These are phyloP conservation scores for Henricia sp. DNA, from an alignment of 53 echinoderm and acorn worm genomes.

Conservation along the genomic window DNA sequence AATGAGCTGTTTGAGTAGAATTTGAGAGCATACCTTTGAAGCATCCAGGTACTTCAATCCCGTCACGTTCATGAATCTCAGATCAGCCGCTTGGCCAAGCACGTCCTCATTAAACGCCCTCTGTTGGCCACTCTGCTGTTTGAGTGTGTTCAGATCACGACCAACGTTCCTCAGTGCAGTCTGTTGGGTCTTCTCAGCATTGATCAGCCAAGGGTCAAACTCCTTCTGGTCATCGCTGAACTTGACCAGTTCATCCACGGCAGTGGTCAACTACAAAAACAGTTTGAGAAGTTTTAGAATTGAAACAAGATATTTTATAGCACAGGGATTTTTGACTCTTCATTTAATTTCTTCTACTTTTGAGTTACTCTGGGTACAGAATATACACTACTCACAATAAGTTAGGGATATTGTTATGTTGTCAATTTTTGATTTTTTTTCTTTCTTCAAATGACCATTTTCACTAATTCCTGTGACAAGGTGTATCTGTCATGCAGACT, in stretches of 20 bases:
- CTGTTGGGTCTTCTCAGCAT: constrained; percentile 80
- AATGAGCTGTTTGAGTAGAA: no score
- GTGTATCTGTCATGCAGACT: no score
- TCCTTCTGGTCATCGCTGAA: constrained; percentile 80
- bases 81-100: constrained; percentile 77
- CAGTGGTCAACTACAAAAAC: constrained; percentile 54
- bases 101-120: constrained; percentile 86
- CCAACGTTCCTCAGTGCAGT: constrained; percentile 66
- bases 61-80: constrained; percentile 89
- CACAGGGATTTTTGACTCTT: no score
- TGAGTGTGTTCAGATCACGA: constrained; percentile 75
- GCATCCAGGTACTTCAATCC: constrained; percentile 90
- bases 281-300: no score
- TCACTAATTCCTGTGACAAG: no score
- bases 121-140: constrained; percentile 74
- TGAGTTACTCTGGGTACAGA: no score
- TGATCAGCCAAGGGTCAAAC: constrained; percentile 78
- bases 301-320: no score
- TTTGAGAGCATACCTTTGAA: constrained; percentile 80
- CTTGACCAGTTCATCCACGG: constrained; percentile 79
- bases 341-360: no score
- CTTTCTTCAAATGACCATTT: no score
- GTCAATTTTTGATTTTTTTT: no score
- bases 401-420: no score
- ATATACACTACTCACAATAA: no score